These are phyloP conservation scores for Acleris holmiana DNA, from an alignment of 2,888 invertebrate genomes.

Conservation along the genomic window DNA sequence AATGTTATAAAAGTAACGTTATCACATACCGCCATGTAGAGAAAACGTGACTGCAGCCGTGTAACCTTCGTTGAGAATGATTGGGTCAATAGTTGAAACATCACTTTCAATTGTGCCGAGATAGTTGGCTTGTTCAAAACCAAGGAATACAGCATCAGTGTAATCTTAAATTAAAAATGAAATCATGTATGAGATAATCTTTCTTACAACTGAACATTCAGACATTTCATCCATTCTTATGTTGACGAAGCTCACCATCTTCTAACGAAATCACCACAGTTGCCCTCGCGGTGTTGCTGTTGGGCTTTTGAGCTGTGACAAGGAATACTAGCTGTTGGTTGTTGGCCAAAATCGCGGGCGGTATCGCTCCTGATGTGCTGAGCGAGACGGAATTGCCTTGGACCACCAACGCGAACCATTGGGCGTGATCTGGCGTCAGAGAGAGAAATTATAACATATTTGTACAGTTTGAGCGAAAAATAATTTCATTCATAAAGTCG, in stretches of 20 bases:
- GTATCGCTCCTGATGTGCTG: slow-evolving; percentile 21
- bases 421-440: slow-evolving; percentile 15
- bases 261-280: slow-evolving; percentile 32
- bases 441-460: slow-evolving; percentile 2
- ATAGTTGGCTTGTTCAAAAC: slow-evolving; percentile 43
- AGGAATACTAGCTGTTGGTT: slow-evolving; percentile 42
- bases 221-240: no score
- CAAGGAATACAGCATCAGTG: slow-evolving; percentile 35
- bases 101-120: slow-evolving; percentile 38
- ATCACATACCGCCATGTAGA: slow-evolving; percentile 38
- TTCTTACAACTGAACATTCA: no score
- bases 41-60: slow-evolving; percentile 32
- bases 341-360: slow-evolving; percentile 37
- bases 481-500: no score
- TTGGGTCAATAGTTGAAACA: slow-evolving; percentile 27
- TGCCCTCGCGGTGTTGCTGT: slow-evolving; percentile 27
- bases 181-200: no score
- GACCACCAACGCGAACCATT: slow-evolving; percentile 20
- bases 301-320: slow-evolving; percentile 39
- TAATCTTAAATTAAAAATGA: slow-evolving; percentile 27
- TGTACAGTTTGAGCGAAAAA: not conserved
- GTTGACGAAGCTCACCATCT: not conserved
- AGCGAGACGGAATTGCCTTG: slow-evolving; percentile 32
- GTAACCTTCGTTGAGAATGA: slow-evolving; percentile 39
- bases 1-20: not conserved